Conservation (phyloP, 2,888 invertebrate genomes). For the Diarsia mendica region DNA sequence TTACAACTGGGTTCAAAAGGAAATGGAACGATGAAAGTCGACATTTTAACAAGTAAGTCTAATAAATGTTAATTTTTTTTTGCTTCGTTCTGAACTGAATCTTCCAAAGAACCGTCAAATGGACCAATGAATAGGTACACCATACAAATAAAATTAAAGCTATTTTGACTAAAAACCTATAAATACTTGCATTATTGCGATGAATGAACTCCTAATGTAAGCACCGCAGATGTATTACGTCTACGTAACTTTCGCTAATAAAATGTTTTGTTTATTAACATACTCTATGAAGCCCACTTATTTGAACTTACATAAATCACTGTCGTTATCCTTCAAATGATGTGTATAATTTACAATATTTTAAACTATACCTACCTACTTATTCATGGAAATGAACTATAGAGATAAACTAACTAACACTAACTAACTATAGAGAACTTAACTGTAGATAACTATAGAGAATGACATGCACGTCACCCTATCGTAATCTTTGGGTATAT, state of each 20-base stretch:
- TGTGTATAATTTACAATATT: not conserved
- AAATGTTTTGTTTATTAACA: not conserved
- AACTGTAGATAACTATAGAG: too few species aligned
- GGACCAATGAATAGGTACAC: not conserved
- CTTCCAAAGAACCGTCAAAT: not conserved
- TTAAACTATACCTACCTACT: not conserved
- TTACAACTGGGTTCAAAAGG: conserved; percentile 88
- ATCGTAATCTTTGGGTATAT: not conserved
- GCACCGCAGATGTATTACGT: not conserved
- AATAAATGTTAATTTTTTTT: not conserved
- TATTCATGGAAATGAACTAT: not conserved
- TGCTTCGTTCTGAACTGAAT: not conserved
- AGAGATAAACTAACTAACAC: too few species aligned
- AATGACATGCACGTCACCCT: too few species aligned
- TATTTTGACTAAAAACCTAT: not conserved
- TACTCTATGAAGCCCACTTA: not conserved
- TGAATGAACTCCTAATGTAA: conserved; percentile 8
- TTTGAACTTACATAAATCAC: not conserved
- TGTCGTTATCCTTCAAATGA: too few species aligned
- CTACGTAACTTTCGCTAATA: not conserved
- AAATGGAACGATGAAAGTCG: conserved; percentile 87
- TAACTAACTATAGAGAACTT: too few species aligned
- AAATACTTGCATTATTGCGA: not conserved
- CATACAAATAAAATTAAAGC: not conserved
- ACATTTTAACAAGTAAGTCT: conserved; percentile 86